Conservation (phyloP, 2,888 invertebrate species). For the Geotrupes spiniger region DNA sequence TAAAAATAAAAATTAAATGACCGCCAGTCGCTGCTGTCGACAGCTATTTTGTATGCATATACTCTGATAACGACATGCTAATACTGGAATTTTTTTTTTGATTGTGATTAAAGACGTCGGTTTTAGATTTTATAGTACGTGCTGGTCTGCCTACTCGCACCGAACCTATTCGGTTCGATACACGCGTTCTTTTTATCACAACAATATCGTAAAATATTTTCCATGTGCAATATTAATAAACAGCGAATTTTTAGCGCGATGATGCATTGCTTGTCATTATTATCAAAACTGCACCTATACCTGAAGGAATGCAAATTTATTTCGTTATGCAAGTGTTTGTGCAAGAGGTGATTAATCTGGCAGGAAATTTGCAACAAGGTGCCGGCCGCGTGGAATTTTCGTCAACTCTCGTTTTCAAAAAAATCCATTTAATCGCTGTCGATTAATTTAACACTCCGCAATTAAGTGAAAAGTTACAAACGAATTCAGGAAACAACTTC, state of each 20-base stretch:
- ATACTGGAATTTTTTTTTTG: background rate
- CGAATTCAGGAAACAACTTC: no score
- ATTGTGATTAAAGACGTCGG: constrained; percentile 3
- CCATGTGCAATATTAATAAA: constrained; percentile 14
- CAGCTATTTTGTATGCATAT: constrained; percentile 6
- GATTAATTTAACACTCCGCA: no score
- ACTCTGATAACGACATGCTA: constrained; percentile 6
- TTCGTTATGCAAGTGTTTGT: constrained; percentile 15
- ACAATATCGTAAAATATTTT: background rate
- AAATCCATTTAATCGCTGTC: no score
- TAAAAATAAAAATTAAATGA: constrained; percentile 5
- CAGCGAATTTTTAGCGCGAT: constrained; percentile 9
- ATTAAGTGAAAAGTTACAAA: no score
- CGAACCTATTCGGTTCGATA: constrained; percentile 6
- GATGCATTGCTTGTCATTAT: constrained; percentile 19
- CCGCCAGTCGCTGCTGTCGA: constrained; percentile 5
- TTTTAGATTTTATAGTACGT: background rate
- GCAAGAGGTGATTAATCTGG: constrained; percentile 16
- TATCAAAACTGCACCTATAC: constrained; percentile 19
- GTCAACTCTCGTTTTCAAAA: no score
- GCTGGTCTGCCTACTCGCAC: constrained; percentile 11
- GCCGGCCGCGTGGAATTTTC: no score
- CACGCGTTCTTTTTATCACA: constrained; percentile 17
- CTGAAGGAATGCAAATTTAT: constrained; percentile 17
- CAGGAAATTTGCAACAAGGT: no score